Evolutionary conservation across 1,140 invertebrate genomes (phyloP), one percentile per base, ranked within the genome.

Genomic region (Pectinophora gossypiella): DNA sequence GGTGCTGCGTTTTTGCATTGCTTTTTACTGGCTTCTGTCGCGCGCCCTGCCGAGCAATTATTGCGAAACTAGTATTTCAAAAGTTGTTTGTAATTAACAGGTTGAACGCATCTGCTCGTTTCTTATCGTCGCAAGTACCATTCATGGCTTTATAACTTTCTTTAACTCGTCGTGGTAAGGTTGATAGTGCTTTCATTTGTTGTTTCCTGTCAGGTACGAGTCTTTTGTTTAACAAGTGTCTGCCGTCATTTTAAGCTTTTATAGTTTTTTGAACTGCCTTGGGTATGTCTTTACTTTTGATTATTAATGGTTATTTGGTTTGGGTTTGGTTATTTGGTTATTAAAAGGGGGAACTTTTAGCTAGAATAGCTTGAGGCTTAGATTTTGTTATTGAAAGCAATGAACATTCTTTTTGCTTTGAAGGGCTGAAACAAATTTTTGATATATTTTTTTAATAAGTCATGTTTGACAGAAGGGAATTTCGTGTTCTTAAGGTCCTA

Each of bases 51-150:
- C 51, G 57, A 67, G 61, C 62, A 76, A 72, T 75, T 75, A 72
- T 72, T 64, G 53, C 59, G 56, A 61, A 71, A 72, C 70, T 80
- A 72, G 76, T 73, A 71, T 72, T 69, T 57, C 42, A 69, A 70
- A 76, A 71, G 63, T 69, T 54, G 67, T 63, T 68, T 47, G 55
- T 72, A 77, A 77, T 76, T 74, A 76, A 70, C 65, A 64, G 61
- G 65, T 67, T 62, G 53, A 64, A 50, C 46, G 56, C 73, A 76
- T 75, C 68, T 76, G 69, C 68, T 49, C 38, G 21, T 19, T 51
- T 13, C 43, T 38, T 23, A n/a, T 22, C 0, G 49, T 21, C 5
- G n/a, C 42, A n/a, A n/a, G n/a, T n/a, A 42, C 48, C 36, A 50
- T 40, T 12, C 9, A 19, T 15, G 20, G 40, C 15, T 18, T 22